phyloP scores from a whole-genome alignment of 1,140 invertebrate species.

The Drosophila grimshawi region DNA sequence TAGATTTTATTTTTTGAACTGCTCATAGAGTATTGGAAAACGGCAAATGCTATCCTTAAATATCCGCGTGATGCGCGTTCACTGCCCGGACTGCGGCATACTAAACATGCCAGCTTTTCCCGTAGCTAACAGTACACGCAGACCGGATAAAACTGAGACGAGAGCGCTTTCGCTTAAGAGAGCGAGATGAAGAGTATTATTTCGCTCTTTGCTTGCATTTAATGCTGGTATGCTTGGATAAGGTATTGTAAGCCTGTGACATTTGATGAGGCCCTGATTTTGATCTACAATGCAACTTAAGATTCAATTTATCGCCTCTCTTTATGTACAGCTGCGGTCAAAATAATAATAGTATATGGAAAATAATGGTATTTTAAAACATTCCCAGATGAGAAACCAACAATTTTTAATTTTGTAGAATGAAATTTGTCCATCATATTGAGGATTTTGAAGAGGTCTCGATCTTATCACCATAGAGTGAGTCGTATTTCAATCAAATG shows the following conservation, averaged over 20 bases:
- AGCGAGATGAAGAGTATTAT: conserved; percentile 3
- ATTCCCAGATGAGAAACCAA: too few species aligned
- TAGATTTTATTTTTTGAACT: conserved; percentile 17
- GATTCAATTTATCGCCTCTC: conserved; percentile 62
- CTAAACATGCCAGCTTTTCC: conserved; percentile 25
- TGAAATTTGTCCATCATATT: too few species aligned
- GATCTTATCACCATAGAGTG: too few species aligned
- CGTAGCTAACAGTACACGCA: conserved; percentile 27
- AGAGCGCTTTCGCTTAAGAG: conserved; percentile 45
- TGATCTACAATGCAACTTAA: conserved; percentile 55
- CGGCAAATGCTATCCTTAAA: conserved; percentile 40
- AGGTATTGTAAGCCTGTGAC: conserved; percentile 17
- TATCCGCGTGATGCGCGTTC: conserved; percentile 65
- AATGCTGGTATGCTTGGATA: not conserved
- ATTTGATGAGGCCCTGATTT: conserved; percentile 52
- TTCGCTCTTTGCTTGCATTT: conserved; percentile 31
- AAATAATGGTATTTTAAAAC: too few species aligned
- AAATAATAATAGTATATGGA: too few species aligned
- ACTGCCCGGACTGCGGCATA: conserved; percentile 78
- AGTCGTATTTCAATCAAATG: too few species aligned
- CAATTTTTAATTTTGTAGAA: too few species aligned
- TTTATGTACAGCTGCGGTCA: too few species aligned
- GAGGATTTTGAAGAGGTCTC: too few species aligned
- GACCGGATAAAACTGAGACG: conserved; percentile 54
- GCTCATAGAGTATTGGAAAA: conserved; percentile 13